Percentiles rank a stretch among this genome's conserved stretches.
Conservation (phyloP, 2,797 vertebrate species). For the Galago senegalensis region DNA sequence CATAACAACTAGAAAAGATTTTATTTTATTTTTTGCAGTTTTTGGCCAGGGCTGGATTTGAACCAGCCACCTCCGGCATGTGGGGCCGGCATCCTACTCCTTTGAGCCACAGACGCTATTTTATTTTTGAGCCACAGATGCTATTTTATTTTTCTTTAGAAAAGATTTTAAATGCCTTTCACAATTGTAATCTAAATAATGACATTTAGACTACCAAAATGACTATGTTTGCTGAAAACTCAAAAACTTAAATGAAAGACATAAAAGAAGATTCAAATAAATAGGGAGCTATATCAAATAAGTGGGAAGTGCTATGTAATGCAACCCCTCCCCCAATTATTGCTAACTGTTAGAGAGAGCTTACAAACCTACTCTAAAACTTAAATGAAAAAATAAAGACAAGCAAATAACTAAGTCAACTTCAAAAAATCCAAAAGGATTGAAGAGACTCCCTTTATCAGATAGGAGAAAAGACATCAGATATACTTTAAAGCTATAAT, state of each 20-base stretch:
- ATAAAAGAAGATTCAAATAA: slow-evolving; percentile 40
- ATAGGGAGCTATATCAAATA: background rate
- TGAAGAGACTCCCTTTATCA: background rate
- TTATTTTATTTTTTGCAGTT: too few species aligned
- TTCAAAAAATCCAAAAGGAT: background rate
- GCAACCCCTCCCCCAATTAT: background rate
- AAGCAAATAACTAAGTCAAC: slow-evolving; percentile 26
- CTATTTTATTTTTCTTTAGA: too few species aligned
- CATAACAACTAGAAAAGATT: background rate
- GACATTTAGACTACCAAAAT: background rate
- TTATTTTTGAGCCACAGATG: too few species aligned
- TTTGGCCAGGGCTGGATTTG: too few species aligned
- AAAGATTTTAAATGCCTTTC: background rate
- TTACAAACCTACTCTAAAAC: background rate
- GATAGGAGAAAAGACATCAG: background rate
- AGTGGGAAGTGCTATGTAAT: background rate
- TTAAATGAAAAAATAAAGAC: slow-evolving; percentile 33
- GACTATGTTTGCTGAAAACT: background rate
- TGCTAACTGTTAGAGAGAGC: background rate
- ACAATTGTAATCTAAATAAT: slow-evolving; percentile 10
- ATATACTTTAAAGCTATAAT: background rate
- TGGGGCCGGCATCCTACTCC: too few species aligned
- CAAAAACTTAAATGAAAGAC: slow-evolving; percentile 42
- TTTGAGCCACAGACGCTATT: too few species aligned
- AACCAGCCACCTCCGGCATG: too few species aligned